Evolutionary conservation across 1,140 invertebrate genomes (phyloP).

Genomic region (Armadillidium nasatum): DNA sequence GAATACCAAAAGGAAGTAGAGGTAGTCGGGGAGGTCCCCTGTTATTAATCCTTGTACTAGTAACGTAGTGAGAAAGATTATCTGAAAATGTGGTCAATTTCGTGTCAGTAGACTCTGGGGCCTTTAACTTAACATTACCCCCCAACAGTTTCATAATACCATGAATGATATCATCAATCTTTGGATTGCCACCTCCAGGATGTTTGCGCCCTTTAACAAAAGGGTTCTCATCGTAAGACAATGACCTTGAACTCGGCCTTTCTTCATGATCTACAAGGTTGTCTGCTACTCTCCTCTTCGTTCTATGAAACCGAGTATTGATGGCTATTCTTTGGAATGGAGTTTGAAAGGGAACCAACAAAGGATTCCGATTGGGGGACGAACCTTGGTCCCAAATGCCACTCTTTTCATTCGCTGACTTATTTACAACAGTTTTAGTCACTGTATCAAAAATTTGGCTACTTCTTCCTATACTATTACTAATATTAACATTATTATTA

Average conservation of each 20-base stretch:
- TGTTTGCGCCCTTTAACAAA: neutral
- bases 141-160: constrained; percentile 31
- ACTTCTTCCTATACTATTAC: too few relatives aligned
- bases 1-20: constrained; percentile 21
- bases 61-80: neutral
- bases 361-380: too few relatives aligned
- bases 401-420: too few relatives aligned
- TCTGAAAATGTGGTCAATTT: constrained; percentile 22
- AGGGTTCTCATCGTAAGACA: neutral
- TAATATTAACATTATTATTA: too few relatives aligned
- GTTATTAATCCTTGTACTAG: constrained; percentile 27
- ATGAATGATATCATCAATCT: constrained; percentile 32
- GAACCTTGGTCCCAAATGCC: too few relatives aligned
- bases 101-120: constrained; percentile 9
- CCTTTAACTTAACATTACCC: constrained; percentile 30
- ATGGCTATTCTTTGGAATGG: too few relatives aligned
- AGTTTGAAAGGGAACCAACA: too few relatives aligned
- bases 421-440: too few relatives aligned
- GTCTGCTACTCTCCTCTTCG: neutral
- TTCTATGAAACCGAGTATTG: neutral
- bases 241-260: neutral
- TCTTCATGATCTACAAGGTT: neutral
- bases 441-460: too few relatives aligned
- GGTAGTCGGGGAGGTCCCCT: constrained; percentile 27
- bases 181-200: constrained; percentile 5